A percentile compares a stretch with the other conserved stretches of the same genome.
Evolutionary conservation across 2,888 invertebrate species (phyloP).

Genomic region (Apoderus coryli): DNA sequence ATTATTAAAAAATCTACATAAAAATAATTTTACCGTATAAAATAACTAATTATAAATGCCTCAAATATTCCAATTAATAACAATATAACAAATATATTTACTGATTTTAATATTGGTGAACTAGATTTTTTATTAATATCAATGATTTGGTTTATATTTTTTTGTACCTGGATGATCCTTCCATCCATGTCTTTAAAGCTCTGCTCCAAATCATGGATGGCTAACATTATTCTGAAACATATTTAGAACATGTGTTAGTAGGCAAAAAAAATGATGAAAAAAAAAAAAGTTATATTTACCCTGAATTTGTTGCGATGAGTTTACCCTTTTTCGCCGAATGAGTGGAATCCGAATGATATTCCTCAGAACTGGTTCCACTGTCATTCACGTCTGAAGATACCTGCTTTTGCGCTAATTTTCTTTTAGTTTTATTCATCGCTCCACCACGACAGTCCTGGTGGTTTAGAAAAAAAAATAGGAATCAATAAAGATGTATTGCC

Average conservation of each 20-base stretch:
- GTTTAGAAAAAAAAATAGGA: too few relatives aligned
- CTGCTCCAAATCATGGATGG: constrained; percentile 26
- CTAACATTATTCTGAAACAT: constrained; percentile 25
- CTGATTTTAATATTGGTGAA: constrained; percentile 14
- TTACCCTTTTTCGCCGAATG: constrained; percentile 25
- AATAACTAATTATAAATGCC: too few relatives aligned
- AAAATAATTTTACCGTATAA: too few relatives aligned
- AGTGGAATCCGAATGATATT: constrained; percentile 31
- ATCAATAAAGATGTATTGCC: too few relatives aligned
- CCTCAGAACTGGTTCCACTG: constrained; percentile 29
- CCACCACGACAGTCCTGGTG: too few relatives aligned
- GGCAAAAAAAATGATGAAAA: too few relatives aligned
- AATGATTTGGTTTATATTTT: constrained; percentile 22
- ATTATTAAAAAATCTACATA: too few relatives aligned
- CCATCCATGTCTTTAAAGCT: constrained; percentile 25
- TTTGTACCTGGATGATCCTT: constrained; percentile 25
- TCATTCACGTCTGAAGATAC: constrained; percentile 38
- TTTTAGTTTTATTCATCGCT: constrained; percentile 38
- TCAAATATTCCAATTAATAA: constrained; percentile 23
- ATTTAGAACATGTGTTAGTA: constrained; percentile 4
- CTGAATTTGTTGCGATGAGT: constrained; percentile 23
- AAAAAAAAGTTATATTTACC: constrained; percentile 17
- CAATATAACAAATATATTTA: constrained; percentile 21
- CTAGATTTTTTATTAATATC: constrained; percentile 18
- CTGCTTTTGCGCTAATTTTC: constrained; percentile 36